Conservation (phyloP, 2,888 invertebrate genomes). For the Tinea pellionella region DNA sequence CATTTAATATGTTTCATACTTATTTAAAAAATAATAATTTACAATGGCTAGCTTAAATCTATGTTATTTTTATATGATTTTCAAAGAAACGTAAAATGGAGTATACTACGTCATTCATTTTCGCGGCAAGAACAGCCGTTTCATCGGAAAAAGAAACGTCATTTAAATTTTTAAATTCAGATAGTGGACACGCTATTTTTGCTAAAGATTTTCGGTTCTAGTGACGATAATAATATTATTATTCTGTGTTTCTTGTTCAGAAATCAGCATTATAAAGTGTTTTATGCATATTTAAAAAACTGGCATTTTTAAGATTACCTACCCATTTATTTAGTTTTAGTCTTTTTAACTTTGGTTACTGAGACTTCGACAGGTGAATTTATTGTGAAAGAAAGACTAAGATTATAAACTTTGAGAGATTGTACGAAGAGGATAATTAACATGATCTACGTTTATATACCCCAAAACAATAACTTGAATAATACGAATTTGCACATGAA, state of each 20-base stretch:
- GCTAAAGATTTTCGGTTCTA: not conserved
- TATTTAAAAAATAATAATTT: no score
- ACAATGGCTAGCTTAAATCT: no score
- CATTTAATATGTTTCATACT: no score
- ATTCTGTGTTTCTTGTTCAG: not conserved
- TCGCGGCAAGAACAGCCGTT: not conserved
- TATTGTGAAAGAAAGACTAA: not conserved
- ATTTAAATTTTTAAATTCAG: not conserved
- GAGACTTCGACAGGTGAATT: slow-evolving; percentile 29
- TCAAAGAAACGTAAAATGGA: not conserved
- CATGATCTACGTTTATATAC: slow-evolving; percentile 46
- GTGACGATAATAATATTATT: not conserved
- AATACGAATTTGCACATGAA: slow-evolving; percentile 23
- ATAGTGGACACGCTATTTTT: not conserved
- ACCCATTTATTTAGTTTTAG: slow-evolving; percentile 22
- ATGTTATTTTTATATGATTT: not conserved
- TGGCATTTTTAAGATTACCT: not conserved
- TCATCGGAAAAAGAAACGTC: not conserved
- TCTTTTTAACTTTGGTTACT: slow-evolving; percentile 34
- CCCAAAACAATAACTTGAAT: slow-evolving; percentile 31
- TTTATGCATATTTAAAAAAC: not conserved
- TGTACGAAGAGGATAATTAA: slow-evolving; percentile 24
- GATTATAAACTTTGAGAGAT: not conserved
- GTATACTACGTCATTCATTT: not conserved
- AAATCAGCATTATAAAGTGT: not conserved